phyloP scores from a whole-genome alignment of 2,113 vertebrate species.

The Smithornis capensis region DNA sequence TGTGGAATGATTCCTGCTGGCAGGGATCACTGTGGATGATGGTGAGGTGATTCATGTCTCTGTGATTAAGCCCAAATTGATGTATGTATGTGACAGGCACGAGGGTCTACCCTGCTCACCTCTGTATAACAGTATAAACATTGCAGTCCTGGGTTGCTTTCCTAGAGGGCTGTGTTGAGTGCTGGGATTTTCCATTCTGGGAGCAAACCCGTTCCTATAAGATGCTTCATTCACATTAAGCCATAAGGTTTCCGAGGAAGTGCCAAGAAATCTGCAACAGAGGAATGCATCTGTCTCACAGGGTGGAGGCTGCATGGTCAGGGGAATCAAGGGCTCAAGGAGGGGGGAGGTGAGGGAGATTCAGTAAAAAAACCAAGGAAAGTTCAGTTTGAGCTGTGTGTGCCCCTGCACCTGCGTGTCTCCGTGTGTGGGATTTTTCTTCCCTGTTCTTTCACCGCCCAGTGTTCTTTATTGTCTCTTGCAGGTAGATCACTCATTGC shows the following conservation, averaged over 20 bases:
- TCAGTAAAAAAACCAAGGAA: background rate
- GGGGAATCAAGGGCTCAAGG: background rate
- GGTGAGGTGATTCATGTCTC: background rate
- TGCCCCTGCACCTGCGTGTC: accelerated
- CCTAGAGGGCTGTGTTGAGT: background rate
- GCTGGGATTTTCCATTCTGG: background rate
- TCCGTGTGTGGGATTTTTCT: background rate
- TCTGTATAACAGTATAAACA: accelerated
- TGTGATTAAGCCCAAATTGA: background rate
- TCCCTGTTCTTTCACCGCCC: background rate
- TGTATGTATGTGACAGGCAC: accelerated
- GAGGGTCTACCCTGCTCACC: background rate
- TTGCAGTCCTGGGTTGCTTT: background rate
- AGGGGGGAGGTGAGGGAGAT: background rate
- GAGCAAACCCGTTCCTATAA: accelerated
- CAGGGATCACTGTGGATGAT: background rate
- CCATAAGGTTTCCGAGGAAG: background rate
- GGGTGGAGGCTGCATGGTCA: background rate
- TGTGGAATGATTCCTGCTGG: background rate
- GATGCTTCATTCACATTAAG: background rate
- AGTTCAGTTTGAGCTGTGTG: background rate
- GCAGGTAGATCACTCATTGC: constrained; percentile 70
- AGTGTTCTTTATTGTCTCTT: constrained; percentile 62
- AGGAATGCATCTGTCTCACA: background rate
- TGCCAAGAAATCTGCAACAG: background rate